Conservation (phyloP, 2,113 vertebrate genomes). For the Sisor rabdophorus region DNA sequence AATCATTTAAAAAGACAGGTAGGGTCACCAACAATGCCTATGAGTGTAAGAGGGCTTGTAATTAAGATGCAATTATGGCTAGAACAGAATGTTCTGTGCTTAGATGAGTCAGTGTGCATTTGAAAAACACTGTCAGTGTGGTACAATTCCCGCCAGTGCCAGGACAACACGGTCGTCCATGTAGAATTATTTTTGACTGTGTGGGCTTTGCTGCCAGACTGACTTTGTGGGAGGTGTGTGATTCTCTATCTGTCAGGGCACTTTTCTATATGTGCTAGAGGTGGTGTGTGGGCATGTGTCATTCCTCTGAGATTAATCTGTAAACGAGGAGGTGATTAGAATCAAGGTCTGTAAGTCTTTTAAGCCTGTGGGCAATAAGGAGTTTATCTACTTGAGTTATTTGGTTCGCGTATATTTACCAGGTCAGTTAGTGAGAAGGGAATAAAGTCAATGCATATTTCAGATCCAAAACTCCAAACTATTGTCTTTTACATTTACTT, state of each 20-base stretch:
- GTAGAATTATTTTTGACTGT: slow-evolving; percentile 19
- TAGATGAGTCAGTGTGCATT: slow-evolving; percentile 18
- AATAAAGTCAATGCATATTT: slow-evolving; percentile 3
- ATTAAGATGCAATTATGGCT: slow-evolving; percentile 37
- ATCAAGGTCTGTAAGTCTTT: slow-evolving; percentile 10
- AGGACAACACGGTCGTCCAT: not conserved
- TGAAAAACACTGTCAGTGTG: slow-evolving; percentile 1
- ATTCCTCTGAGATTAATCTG: slow-evolving; percentile 19
- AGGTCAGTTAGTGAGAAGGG: not conserved
- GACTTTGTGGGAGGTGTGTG: slow-evolving; percentile 18
- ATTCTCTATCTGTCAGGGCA: slow-evolving; percentile 21
- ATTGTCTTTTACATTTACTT: not conserved
- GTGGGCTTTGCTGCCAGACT: not conserved
- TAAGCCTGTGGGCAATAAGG: not conserved
- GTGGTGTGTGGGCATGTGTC: slow-evolving; percentile 9
- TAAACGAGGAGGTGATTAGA: slow-evolving; percentile 5
- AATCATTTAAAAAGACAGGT: slow-evolving; percentile 41
- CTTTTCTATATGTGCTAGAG: slow-evolving; percentile 25
- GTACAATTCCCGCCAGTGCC: slow-evolving; percentile 14
- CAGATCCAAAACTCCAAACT: not conserved
- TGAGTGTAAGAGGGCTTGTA: slow-evolving; percentile 31
- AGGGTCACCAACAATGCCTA: slow-evolving; percentile 19
- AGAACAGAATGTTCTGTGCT: slow-evolving; percentile 22
- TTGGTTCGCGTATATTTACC: not conserved
- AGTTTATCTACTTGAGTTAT: slow-evolving; percentile 2